Conservation (phyloP, 1,140 invertebrate genomes). For the Aphelenchoides fujianensis region DNA sequence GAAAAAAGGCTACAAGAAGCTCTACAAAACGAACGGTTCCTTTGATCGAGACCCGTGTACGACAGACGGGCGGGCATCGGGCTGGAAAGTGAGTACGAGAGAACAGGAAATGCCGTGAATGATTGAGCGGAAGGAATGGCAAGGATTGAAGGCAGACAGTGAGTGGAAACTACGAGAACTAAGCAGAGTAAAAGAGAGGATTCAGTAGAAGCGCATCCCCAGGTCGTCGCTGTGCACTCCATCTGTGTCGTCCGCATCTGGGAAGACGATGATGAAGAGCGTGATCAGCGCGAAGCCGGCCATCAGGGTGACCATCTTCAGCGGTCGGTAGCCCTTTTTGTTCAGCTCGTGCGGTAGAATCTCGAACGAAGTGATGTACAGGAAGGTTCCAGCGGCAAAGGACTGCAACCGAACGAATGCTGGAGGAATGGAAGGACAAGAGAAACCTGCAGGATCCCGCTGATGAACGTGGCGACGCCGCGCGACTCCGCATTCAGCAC, state of each 20-base stretch:
- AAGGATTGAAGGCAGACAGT: too few relatives aligned
- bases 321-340: slow-evolving; percentile 62
- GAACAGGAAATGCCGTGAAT: neutral
- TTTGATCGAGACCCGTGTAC: neutral
- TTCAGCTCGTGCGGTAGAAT: slow-evolving; percentile 71
- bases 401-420: neutral
- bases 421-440: too few relatives aligned
- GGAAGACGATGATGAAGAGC: slow-evolving; percentile 60
- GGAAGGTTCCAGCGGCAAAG: slow-evolving; percentile 81
- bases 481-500: slow-evolving; percentile 35
- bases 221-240: neutral
- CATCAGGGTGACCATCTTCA: slow-evolving; percentile 66
- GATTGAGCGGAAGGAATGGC: too few relatives aligned
- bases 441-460: slow-evolving; percentile 46
- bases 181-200: too few relatives aligned
- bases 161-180: too few relatives aligned
- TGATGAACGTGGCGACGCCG: slow-evolving; percentile 31
- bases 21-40: too few relatives aligned
- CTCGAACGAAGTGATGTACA: slow-evolving; percentile 88
- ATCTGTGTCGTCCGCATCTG: slow-evolving; percentile 47
- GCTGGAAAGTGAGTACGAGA: too few relatives aligned
- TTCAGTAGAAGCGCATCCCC: slow-evolving; percentile 2
- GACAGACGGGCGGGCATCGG: neutral
- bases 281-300: slow-evolving; percentile 66
- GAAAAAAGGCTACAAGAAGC: too few relatives aligned